These are phyloP conservation scores for Liolophura sinensis DNA, from an alignment of 1,140 invertebrate genomes.

Conservation along the genomic window DNA sequence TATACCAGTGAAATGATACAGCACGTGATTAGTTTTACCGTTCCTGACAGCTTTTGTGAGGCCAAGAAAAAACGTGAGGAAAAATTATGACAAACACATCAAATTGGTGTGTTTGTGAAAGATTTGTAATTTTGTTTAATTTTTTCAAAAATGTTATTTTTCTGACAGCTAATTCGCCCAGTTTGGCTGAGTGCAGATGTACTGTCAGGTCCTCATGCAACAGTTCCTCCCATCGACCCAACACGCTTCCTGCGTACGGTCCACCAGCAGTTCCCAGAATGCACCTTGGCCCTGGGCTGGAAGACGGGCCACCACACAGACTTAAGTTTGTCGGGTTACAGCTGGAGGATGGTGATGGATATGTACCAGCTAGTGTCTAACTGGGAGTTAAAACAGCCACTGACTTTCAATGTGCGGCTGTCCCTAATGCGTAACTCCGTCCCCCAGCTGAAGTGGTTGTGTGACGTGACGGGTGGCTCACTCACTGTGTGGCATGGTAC, in stretches of 20 bases:
- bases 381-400: conserved; percentile 64
- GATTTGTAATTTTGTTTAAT: neutral
- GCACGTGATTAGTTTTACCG: too few species aligned
- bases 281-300: conserved; percentile 84
- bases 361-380: conserved; percentile 72
- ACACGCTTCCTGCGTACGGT: conserved; percentile 67
- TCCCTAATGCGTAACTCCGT: conserved; percentile 69
- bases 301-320: conserved; percentile 69
- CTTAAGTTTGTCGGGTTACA: conserved; percentile 66
- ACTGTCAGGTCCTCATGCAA: conserved; percentile 74
- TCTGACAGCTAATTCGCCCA: conserved; percentile 70
- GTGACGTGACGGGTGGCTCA: conserved; percentile 35
- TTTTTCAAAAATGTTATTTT: conserved; percentile 6
- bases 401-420: conserved; percentile 85
- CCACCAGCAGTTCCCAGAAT: conserved; percentile 66
- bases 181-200: conserved; percentile 92
- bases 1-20: too few species aligned
- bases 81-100: too few species aligned
- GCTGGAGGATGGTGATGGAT: conserved; percentile 67
- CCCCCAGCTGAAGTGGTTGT: conserved; percentile 55
- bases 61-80: too few species aligned
- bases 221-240: conserved; percentile 69
- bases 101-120: too few species aligned
- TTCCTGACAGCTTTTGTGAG: too few species aligned
- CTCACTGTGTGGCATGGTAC: conserved; percentile 35